Conservation (phyloP, 2,797 vertebrate genomes). For the Gorsachius magnificus region DNA sequence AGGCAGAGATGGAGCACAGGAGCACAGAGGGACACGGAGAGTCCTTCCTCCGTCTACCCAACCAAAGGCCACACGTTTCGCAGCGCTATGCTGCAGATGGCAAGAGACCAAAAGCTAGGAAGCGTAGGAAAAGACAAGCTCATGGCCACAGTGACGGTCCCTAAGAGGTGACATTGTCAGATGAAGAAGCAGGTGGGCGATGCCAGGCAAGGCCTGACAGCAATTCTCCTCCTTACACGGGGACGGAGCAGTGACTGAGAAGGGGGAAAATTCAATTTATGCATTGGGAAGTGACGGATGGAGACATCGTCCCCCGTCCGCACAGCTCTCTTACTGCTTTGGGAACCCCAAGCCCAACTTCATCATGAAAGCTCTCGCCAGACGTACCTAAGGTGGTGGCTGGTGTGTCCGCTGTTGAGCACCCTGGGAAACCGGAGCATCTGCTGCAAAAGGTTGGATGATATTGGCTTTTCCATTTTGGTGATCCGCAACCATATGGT, state of each 20-base stretch:
- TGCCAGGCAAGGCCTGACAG: neutral
- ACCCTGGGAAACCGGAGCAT: neutral
- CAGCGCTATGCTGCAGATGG: neutral
- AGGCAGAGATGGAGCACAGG: neutral
- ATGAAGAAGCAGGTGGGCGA: neutral
- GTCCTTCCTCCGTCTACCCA: neutral
- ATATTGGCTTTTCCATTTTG: neutral
- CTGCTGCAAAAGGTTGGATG: conserved; percentile 18
- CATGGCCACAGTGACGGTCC: neutral
- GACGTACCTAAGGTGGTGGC: neutral
- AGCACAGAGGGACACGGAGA: neutral
- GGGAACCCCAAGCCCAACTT: neutral
- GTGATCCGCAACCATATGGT: conserved; percentile 29
- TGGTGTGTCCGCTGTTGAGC: neutral
- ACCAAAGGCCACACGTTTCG: neutral
- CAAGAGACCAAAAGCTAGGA: neutral
- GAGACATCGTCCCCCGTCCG: neutral
- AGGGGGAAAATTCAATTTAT: neutral
- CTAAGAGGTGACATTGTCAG: neutral
- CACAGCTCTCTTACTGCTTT: neutral
- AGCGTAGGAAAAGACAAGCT: neutral
- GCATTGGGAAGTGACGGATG: neutral
- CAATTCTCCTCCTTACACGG: neutral
- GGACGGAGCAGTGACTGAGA: neutral
- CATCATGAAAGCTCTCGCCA: neutral